A percentile compares a stretch with the other conserved stretches of the same genome.
phyloP scores from a whole-genome alignment of 2,113 vertebrate species.

The Oncorhynchus nerka region DNA sequence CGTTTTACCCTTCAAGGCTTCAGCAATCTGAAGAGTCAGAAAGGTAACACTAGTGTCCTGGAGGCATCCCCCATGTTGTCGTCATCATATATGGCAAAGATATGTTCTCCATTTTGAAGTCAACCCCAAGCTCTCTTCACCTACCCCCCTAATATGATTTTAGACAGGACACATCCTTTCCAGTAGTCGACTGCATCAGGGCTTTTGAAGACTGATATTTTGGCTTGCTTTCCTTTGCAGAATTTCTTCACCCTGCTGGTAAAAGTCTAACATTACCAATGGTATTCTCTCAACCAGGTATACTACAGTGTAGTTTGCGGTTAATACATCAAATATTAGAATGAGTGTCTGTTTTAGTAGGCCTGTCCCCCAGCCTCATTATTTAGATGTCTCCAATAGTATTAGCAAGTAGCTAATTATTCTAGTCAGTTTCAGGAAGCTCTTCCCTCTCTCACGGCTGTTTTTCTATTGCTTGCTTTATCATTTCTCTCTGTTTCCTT shows the following conservation, averaged over 20 bases:
- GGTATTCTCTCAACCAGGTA: constrained; percentile 71
- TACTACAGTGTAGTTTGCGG: constrained; percentile 1
- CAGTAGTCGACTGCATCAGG: not conserved
- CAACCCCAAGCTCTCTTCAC: no score
- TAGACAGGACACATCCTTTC: not conserved
- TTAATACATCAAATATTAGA: not conserved
- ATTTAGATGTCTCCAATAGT: not conserved
- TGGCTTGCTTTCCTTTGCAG: constrained; percentile 37
- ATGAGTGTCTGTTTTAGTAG: not conserved
- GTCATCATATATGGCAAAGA: not conserved
- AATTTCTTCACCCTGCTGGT: constrained; percentile 53
- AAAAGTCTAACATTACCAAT: constrained; percentile 66
- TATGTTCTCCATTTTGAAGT: not conserved
- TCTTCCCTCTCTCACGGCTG: constrained; percentile 8
- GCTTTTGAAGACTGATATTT: not conserved
- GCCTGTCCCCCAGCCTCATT: not conserved
- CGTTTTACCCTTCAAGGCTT: constrained; percentile 88
- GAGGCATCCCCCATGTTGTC: no score
- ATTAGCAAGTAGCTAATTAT: not conserved
- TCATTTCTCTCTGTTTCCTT: constrained; percentile 46
- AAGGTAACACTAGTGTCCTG: constrained; percentile 74
- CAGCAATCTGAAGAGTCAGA: constrained; percentile 90
- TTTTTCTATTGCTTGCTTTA: constrained; percentile 9
- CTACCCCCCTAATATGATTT: no score
- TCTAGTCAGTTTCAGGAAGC: not conserved